phyloP scores from a whole-genome alignment of 2,888 invertebrate species.

The Sarcophaga carnaria region DNA sequence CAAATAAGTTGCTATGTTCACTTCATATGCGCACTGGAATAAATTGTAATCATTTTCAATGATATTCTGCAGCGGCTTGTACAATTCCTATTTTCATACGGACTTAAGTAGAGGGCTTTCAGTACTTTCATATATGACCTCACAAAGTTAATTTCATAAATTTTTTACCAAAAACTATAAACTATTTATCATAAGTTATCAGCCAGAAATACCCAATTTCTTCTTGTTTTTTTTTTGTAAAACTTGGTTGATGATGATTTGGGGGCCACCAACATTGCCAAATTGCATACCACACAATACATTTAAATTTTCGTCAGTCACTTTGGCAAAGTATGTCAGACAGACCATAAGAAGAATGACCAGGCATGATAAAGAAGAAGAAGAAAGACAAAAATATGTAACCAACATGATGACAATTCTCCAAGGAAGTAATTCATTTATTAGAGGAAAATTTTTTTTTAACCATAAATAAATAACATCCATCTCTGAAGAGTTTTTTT shows the following conservation, averaged over 20 bases:
- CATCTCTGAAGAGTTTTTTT: conserved; percentile 47
- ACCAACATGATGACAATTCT: conserved; percentile 65
- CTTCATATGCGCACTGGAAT: too few species aligned
- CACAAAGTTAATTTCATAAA: background rate
- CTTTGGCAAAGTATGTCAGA: conserved; percentile 49
- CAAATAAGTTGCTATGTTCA: too few species aligned
- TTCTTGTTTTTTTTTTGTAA: background rate
- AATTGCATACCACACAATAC: background rate
- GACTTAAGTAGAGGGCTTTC: too few species aligned
- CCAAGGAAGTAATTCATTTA: conserved; percentile 73
- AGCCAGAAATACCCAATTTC: background rate
- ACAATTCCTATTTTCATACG: too few species aligned
- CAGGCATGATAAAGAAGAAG: conserved; percentile 16
- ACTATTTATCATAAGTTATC: background rate
- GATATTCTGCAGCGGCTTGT: too few species aligned
- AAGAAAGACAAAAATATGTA: conserved; percentile 7
- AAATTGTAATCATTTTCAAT: too few species aligned
- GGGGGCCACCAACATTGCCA: background rate
- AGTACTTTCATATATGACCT: background rate
- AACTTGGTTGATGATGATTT: conserved; percentile 37
- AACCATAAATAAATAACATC: conserved; percentile 69
- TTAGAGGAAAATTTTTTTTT: conserved; percentile 70
- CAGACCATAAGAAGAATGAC: conserved; percentile 40
- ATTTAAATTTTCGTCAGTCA: conserved; percentile 49
- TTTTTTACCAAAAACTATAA: background rate